Evolutionary conservation across 2,113 vertebrate genomes (phyloP), one percentile per base, ranked within the genome.

Genomic region (Oreochromis spilurus): DNA sequence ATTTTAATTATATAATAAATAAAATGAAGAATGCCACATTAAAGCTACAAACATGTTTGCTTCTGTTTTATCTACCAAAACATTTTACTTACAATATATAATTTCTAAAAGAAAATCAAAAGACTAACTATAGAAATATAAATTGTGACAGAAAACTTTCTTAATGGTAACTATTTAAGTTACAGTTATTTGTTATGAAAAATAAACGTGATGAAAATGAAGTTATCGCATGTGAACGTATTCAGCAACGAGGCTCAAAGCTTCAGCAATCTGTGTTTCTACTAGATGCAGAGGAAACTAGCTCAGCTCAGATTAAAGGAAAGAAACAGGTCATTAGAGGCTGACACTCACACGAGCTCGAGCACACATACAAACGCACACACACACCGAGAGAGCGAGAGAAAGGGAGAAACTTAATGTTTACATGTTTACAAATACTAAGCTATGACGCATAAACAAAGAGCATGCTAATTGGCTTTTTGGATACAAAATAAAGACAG

Each of bases 251-350:
- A 5, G 40, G 31, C 52, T 89, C 84, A 53, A 86, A 86, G 79
- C 55, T 60, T 45, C 12, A 85, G 29, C 70, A 54, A 85, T 89
- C 70, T 65, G 58, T 90, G 86, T 94, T 87, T 72, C 65, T 34
- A 77, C 31, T 29, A 78, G 86, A 89, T 43, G 36, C 52, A 4
- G 19, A 85, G 84, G 79, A 86, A 91, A 89, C 81, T 34, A 82
- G 75, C 90, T 84, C 88, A 87, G 67, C 85, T 62, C 57, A 91
- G 94, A 95, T 94, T 93, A 95, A 95, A 92, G 91, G 86, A 91
- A 90, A 89, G 65, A 85, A 93, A 89, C 93, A 94, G 90, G 82
- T 94, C 90, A 86, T 89, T 91, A 91, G 62, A 79, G 78, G 83
- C 50, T 40, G 45, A 81, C 24, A 75, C 65, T 70, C 70, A 82